Conservation (phyloP, 2,888 invertebrate species). For the Caenorhabditis sulstoni region DNA sequence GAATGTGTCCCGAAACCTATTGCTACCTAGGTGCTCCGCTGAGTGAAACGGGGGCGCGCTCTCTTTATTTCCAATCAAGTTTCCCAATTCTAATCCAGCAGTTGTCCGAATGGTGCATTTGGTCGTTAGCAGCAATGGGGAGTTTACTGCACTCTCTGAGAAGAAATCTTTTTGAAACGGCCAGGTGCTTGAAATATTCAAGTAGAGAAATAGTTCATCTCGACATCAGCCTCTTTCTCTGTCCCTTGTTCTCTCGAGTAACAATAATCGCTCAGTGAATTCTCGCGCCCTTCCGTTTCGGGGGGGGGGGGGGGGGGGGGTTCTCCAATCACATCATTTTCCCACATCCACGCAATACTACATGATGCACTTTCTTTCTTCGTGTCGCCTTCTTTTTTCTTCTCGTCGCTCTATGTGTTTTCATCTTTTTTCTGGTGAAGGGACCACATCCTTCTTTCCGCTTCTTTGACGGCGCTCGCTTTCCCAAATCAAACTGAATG, state of each 20-base stretch:
- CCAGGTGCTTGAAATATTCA: conserved; percentile 25
- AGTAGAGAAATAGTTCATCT: conserved; percentile 4
- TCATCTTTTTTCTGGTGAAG: background rate
- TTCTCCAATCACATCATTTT: conserved; percentile 33
- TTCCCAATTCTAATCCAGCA: background rate
- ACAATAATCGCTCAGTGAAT: conserved; percentile 10
- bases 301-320: too few relatives aligned
- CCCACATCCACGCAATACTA: conserved; percentile 26
- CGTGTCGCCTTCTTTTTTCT: too few relatives aligned
- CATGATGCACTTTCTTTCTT: conserved; percentile 13
- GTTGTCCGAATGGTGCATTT: conserved; percentile 5
- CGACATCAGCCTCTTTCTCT: background rate
- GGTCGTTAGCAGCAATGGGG: conserved; percentile 1
- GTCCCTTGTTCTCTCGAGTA: background rate
- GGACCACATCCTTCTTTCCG: conserved; percentile 14
- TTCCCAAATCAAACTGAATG: conserved; percentile 51
- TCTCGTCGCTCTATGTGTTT: too few relatives aligned
- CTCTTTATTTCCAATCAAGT: conserved; percentile 7
- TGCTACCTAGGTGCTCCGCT: background rate
- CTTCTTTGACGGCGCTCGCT: conserved; percentile 27
- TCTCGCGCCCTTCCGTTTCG: background rate
- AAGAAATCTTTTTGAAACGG: background rate
- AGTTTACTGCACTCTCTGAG: conserved; percentile 15
- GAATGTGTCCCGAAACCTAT: background rate
- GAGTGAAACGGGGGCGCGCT: background rate